Percentiles rank a stretch among this genome's conserved stretches.
These are phyloP conservation scores for Sitodiplosis mosellana DNA, from an alignment of 1,140 invertebrate species.

Conservation along the genomic window DNA sequence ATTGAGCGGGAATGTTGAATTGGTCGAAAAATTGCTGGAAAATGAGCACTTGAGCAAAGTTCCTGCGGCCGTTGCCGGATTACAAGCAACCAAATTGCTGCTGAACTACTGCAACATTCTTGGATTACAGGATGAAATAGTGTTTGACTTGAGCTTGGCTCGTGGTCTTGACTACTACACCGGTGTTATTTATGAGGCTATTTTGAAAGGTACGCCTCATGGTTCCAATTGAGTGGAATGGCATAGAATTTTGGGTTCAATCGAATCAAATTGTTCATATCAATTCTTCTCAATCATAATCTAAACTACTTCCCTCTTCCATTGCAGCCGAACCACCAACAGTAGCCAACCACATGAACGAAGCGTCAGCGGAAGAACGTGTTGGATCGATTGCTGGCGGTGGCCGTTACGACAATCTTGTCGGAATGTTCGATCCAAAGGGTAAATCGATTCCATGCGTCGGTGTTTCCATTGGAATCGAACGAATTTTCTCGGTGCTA, in stretches of 20 bases:
- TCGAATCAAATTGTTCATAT: too few species aligned
- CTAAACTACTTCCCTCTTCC: too few species aligned
- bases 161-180: conserved; percentile 99
- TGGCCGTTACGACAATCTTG: conserved; percentile 93
- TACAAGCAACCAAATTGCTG: conserved; percentile 70
- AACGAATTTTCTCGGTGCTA: conserved; percentile 86
- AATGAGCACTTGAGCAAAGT: conserved; percentile 48
- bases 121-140: conserved; percentile 55
- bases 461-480: conserved; percentile 94
- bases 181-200: conserved; percentile 94
- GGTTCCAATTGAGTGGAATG: not conserved
- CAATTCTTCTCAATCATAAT: too few species aligned
- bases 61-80: conserved; percentile 43
- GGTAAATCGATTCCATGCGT: conserved; percentile 88
- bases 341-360: conserved; percentile 7
- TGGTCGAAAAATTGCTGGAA: conserved; percentile 56
- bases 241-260: too few species aligned
- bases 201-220: conserved; percentile 50
- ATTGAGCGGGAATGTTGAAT: conserved; percentile 49
- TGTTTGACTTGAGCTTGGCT: conserved; percentile 91
- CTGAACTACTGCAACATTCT: conserved; percentile 72
- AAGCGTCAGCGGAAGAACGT: conserved; percentile 33
- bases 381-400: conserved; percentile 96
- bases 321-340: not conserved
- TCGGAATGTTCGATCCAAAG: conserved; percentile 93